A percentile compares a stretch with the other conserved stretches of the same genome.
These are phyloP conservation scores for Lepus oiostolus DNA, from an alignment of 2,797 vertebrate species.

Conservation along the genomic window DNA sequence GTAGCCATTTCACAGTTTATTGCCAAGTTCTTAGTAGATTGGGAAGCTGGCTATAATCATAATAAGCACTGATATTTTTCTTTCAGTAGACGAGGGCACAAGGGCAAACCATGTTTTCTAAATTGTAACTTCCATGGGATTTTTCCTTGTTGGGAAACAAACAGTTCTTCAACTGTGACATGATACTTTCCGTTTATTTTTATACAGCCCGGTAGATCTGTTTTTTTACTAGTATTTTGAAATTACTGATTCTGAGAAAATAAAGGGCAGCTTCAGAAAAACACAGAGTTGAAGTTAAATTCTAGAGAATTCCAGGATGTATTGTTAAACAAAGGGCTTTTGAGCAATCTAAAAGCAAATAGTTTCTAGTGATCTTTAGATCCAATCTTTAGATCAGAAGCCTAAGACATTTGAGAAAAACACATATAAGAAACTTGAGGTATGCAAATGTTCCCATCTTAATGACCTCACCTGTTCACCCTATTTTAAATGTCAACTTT, in stretches of 20 bases:
- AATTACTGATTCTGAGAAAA: slow-evolving; percentile 46
- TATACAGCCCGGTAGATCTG: background rate
- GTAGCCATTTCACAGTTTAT: slow-evolving; percentile 72
- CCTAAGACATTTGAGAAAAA: background rate
- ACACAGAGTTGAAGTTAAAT: background rate
- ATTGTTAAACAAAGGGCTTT: background rate
- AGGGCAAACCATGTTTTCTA: slow-evolving; percentile 60
- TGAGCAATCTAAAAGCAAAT: background rate
- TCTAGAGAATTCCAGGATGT: slow-evolving; percentile 52
- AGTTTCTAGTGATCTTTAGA: slow-evolving; percentile 52
- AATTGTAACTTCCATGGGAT: background rate
- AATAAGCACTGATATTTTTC: slow-evolving; percentile 71
- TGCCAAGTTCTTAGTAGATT: slow-evolving; percentile 66
- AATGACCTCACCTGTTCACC: background rate
- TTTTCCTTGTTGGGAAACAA: slow-evolving; percentile 51
- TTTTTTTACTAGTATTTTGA: slow-evolving; percentile 17
- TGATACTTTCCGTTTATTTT: slow-evolving; percentile 3
- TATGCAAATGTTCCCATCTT: background rate
- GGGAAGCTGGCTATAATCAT: slow-evolving; percentile 62
- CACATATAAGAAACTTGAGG: background rate
- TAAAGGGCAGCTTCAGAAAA: slow-evolving; percentile 60
- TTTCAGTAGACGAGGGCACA: slow-evolving; percentile 60
- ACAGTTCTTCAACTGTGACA: background rate
- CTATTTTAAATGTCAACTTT: background rate
- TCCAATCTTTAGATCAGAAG: background rate